These are phyloP conservation scores for Drosophila kepulauana DNA, from an alignment of 1,140 invertebrate species.

Conservation along the genomic window DNA sequence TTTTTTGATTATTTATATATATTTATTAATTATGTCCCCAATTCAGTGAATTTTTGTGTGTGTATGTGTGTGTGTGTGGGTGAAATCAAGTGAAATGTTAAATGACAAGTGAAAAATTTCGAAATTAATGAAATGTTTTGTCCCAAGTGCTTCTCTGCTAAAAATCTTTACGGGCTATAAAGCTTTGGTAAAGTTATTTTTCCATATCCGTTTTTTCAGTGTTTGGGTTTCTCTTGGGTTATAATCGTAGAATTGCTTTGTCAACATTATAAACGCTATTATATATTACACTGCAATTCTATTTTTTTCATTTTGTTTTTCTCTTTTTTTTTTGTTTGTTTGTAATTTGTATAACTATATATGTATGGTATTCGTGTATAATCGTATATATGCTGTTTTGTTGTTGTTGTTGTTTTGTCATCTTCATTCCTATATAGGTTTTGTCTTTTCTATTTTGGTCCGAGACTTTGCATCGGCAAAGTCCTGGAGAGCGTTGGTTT, in stretches of 20 bases:
- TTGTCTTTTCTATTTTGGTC: conserved; percentile 65
- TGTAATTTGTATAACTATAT: conserved; percentile 55
- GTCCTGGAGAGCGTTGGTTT: conserved; percentile 82
- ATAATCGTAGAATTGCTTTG: conserved; percentile 38
- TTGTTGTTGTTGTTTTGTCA: conserved; percentile 16
- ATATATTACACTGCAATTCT: conserved; percentile 51
- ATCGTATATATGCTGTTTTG: conserved; percentile 44
- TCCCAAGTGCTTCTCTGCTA: conserved; percentile 9
- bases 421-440: conserved; percentile 49
- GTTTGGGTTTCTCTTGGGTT: conserved; percentile 31
- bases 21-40: conserved; percentile 33
- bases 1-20: conserved; percentile 26
- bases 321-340: conserved; percentile 22
- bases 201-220: conserved; percentile 13
- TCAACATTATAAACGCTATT: conserved; percentile 64
- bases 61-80: conserved; percentile 13
- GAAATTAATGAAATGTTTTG: conserved; percentile 12
- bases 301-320: conserved; percentile 6
- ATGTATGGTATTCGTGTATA: conserved; percentile 47
- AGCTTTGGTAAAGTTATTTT: conserved; percentile 54
- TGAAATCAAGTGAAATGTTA: conserved; percentile 34
- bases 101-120: conserved; percentile 15
- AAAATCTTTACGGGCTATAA: conserved; percentile 11
- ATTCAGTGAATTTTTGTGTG: conserved; percentile 1
- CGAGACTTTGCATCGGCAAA: conserved; percentile 64